Evolutionary conservation across 1,140 invertebrate species (phyloP).

Genomic region (Bombus balteatus): DNA sequence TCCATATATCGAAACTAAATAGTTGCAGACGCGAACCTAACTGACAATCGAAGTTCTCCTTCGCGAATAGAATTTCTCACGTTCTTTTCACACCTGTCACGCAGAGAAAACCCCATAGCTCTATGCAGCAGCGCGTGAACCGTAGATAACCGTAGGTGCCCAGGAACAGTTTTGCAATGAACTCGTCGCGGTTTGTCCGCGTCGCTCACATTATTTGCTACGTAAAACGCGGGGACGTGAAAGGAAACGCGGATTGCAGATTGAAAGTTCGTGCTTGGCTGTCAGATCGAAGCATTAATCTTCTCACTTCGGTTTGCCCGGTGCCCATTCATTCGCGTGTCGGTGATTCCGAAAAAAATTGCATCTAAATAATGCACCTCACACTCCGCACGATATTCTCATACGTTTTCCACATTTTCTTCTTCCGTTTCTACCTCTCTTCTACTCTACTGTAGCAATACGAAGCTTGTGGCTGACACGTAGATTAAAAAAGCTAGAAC

Average conservation of each 20-base stretch:
- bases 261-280: slow-evolving; percentile 33
- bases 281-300: slow-evolving; percentile 49
- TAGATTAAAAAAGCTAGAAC: slow-evolving; percentile 12
- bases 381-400: slow-evolving; percentile 25
- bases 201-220: slow-evolving; percentile 18
- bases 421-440: not conserved
- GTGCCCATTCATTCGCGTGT: not conserved
- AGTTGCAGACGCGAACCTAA: not conserved
- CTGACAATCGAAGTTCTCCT: not conserved
- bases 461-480: not conserved
- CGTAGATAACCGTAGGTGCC: not conserved
- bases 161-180: not conserved
- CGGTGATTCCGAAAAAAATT: slow-evolving; percentile 50
- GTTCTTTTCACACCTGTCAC: not conserved
- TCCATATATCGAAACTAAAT: fast-evolving
- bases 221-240: slow-evolving; percentile 1
- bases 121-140: not conserved
- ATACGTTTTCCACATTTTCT: not conserved
- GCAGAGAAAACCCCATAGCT: not conserved
- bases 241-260: slow-evolving; percentile 4
- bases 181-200: slow-evolving; percentile 14
- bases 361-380: slow-evolving; percentile 52
- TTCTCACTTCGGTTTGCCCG: slow-evolving; percentile 15
- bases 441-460: not conserved
- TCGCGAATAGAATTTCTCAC: not conserved